Percentiles rank a stretch among this genome's conserved stretches.
These are phyloP conservation scores for Athrips mouffetella DNA, from an alignment of 2,888 invertebrate genomes.

Conservation along the genomic window DNA sequence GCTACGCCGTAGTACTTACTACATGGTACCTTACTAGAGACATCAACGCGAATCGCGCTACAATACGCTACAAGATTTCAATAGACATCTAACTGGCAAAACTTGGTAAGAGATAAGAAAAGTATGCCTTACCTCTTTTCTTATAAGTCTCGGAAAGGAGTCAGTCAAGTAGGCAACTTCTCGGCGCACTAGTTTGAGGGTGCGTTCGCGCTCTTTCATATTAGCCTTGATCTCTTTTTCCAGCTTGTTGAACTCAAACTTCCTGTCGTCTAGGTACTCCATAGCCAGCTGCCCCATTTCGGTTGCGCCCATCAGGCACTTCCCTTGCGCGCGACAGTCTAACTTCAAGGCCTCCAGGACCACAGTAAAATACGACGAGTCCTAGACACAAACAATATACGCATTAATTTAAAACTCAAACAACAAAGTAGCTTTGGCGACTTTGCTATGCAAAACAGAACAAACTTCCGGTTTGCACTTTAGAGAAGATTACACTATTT, in stretches of 20 bases:
- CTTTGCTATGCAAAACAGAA: too few relatives aligned
- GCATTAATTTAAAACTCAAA: too few relatives aligned
- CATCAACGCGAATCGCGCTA: too few relatives aligned
- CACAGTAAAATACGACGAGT: conserved; percentile 81
- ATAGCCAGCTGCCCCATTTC: conserved; percentile 82
- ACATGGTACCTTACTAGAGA: too few relatives aligned
- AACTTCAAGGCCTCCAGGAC: conserved; percentile 77
- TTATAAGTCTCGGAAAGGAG: conserved; percentile 64
- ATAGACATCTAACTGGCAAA: not conserved
- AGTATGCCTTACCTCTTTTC: conserved; percentile 57
- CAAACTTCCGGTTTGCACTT: too few relatives aligned
- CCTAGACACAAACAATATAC: too few relatives aligned
- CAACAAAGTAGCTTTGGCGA: too few relatives aligned
- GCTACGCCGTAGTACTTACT: too few relatives aligned
- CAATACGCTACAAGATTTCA: too few relatives aligned
- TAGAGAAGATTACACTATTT: too few relatives aligned
- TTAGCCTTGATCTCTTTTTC: conserved; percentile 79
- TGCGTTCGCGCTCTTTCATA: conserved; percentile 79
- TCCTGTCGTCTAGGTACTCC: conserved; percentile 82
- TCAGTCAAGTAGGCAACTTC: conserved; percentile 64
- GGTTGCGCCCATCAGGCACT: conserved; percentile 80
- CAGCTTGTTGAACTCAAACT: conserved; percentile 77
- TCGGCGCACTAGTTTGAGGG: conserved; percentile 70
- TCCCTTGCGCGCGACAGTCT: conserved; percentile 80
- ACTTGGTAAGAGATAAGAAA: not conserved